These are phyloP conservation scores for Hipparchia sbordonii DNA, from an alignment of 2,888 invertebrate species.

Conservation along the genomic window DNA sequence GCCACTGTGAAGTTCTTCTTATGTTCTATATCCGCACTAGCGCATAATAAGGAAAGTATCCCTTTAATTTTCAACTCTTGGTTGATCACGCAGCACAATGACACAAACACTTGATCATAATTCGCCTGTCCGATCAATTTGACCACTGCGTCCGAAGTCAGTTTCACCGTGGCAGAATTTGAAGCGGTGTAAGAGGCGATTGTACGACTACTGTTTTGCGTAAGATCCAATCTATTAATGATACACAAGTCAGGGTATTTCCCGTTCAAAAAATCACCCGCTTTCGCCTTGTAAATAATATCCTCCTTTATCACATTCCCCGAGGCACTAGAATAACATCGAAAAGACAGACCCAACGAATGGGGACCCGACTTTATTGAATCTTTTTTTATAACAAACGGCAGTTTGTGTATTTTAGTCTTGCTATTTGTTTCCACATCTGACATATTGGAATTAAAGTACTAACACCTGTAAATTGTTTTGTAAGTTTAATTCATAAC, in stretches of 20 bases:
- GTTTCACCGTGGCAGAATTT: constrained; percentile 43
- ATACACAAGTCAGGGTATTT: constrained; percentile 55
- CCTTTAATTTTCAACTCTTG: constrained; percentile 61
- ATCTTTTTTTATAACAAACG: constrained; percentile 30
- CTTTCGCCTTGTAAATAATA: constrained; percentile 51
- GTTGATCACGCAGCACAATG: constrained; percentile 61
- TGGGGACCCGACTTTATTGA: constrained; percentile 38
- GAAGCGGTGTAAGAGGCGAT: constrained; percentile 51
- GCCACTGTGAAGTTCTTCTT: constrained; percentile 8
- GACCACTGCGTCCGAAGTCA: constrained; percentile 58
- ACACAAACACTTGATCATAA: constrained; percentile 60
- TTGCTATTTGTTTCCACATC: background rate
- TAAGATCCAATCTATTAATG: constrained; percentile 49
- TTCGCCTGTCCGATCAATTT: constrained; percentile 65
- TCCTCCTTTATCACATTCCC: constrained; percentile 48
- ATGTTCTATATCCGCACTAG: constrained; percentile 36
- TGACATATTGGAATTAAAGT: constrained; percentile 20
- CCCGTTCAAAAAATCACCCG: constrained; percentile 54
- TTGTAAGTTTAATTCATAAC: background rate
- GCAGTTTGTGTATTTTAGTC: constrained; percentile 26
- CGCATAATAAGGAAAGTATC: constrained; percentile 55
- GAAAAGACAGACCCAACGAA: constrained; percentile 16
- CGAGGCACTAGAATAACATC: constrained; percentile 19
- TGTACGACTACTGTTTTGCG: constrained; percentile 54
- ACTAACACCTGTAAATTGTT: background rate